Conservation (phyloP, 53 echinoderm and acorn worm species). For the Crossaster papposus region DNA sequence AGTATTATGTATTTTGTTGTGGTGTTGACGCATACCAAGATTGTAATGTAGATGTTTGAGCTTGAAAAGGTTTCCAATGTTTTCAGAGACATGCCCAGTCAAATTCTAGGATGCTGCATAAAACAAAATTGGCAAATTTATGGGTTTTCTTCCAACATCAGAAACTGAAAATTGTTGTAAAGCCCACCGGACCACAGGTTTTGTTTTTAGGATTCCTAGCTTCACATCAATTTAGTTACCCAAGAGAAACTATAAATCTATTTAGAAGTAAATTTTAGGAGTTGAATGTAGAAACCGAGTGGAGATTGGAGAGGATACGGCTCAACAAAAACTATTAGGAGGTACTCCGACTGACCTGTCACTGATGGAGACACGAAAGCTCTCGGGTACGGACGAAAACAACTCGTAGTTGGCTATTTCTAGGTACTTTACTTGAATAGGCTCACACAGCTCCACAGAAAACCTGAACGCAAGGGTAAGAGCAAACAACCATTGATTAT, state of each 20-base stretch:
- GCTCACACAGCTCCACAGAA: conserved; percentile 90
- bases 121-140: no score
- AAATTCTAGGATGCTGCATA: background rate
- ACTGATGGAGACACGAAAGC: conserved; percentile 89
- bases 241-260: no score
- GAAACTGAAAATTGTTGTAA: no score
- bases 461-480: conserved; percentile 59
- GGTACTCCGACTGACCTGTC: conserved; percentile 74
- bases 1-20: no score
- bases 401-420: conserved; percentile 95
- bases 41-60: background rate
- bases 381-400: conserved; percentile 91
- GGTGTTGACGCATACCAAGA: background rate
- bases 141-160: no score
- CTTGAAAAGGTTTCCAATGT: background rate
- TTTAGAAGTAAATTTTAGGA: no score
- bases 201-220: no score
- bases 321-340: background rate
- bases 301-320: background rate
- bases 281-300: no score
- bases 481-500: no score
- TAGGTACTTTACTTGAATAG: conserved; percentile 89
- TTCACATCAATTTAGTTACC: no score
- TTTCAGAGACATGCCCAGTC: background rate
- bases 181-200: background rate